Base-by-base conservation (phyloP, 2,888 invertebrate genomes). In the Lamellibrachia satsuma region DNA sequence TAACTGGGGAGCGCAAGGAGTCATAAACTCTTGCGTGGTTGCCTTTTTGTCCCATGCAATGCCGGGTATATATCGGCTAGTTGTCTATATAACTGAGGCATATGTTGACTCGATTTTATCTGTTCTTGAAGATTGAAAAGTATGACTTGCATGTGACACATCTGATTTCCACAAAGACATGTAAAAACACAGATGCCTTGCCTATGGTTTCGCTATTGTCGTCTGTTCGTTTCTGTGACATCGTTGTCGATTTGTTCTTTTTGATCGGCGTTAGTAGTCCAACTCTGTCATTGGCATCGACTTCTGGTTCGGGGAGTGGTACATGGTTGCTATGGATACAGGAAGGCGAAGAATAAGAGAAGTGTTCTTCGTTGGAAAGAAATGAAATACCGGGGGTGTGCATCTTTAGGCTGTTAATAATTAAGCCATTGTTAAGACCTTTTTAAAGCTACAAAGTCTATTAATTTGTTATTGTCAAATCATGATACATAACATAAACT, bases 161-260 rank as follows among this genome's bases (percentile, higher is more conserved):
- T n/a, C 6, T 3, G 22, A 22, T 75, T 22, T 22, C n/a, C 22
- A 22, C 39, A 39, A 22, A 22, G 75, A 75, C 75, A 75, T 3
- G 22, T 22, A 75, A 75, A 60, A 75, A 75, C 15, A 75, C 22
- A 75, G 3, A 75, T 75, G 15, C n/a, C 75, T 75, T 75, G 75
- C 75, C 75, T 75, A 75, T 75, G 15, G 75, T 22, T n/a, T 75
- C 75, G 75, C 75, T 75, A 75, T 75, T 75, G 75, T 75, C 75
- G 75, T 22, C 15, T 75, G 75, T 22, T 6, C 22, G 6, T 75
- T 75, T 75, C 75, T 75, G 75, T n/a, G 15, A n/a, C 22, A 22
- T 15, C 6, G 75, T 6, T n/a, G 75, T 75, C 22, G 75, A 75
- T 22, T n/a, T 22, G 22, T 4, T 75, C 22, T 75, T 75, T 22